Evolutionary conservation across 23 tunicate genomes (phyloP).

Genomic region (Halocynthia roretzi): DNA sequence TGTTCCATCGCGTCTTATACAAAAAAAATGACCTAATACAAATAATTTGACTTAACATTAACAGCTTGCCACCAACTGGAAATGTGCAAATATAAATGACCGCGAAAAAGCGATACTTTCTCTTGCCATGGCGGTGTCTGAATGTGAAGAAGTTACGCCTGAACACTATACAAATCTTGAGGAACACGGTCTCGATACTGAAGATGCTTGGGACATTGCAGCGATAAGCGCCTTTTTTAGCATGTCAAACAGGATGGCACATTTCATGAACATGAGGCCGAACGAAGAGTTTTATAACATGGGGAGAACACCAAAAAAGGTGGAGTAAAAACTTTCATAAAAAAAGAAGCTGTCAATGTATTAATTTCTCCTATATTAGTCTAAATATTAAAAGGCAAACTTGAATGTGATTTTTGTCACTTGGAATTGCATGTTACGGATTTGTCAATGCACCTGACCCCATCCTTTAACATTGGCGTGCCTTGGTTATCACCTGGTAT

Average conservation of each 20-base stretch:
- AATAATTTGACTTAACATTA: neutral
- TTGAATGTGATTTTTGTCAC: too few species aligned
- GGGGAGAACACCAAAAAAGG: conserved; percentile 19
- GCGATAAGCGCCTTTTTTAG: conserved; percentile 47
- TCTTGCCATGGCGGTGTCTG: conserved; percentile 34
- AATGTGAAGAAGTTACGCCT: conserved; percentile 26
- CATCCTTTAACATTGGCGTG: conserved; percentile 31
- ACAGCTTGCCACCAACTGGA: conserved; percentile 20
- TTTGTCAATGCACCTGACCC: conserved; percentile 10
- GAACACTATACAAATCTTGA: conserved; percentile 31
- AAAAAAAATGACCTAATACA: too few species aligned
- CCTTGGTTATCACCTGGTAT: conserved; percentile 15
- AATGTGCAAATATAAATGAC: conserved; percentile 6
- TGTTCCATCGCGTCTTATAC: too few species aligned
- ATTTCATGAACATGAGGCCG: conserved; percentile 46
- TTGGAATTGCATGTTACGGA: too few species aligned
- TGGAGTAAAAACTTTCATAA: too few species aligned
- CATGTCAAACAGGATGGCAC: conserved; percentile 51
- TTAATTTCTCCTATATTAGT: too few species aligned
- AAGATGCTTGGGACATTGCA: conserved; percentile 72
- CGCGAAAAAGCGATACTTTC: conserved; percentile 48
- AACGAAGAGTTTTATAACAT: conserved; percentile 47
- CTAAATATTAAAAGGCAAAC: too few species aligned
- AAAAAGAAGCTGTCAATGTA: too few species aligned
- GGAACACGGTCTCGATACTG: conserved; percentile 41